These are phyloP conservation scores for Rhopalosiphum nymphaeae DNA, from an alignment of 2,888 invertebrate genomes.

Conservation along the genomic window DNA sequence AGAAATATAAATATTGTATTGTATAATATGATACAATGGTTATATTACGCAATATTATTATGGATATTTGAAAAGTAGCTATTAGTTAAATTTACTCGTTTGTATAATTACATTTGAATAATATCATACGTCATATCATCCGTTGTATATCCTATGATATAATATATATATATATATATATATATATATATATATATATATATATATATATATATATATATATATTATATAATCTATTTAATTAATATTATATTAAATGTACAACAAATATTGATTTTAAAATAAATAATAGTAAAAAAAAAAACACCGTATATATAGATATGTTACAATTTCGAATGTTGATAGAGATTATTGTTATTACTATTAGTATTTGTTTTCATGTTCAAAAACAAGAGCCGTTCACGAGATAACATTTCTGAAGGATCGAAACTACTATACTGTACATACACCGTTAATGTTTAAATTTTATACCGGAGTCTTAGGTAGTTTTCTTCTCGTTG, in stretches of 20 bases:
- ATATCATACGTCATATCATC: conserved; percentile 22
- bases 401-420: conserved; percentile 60
- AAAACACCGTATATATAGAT: conserved; percentile 33
- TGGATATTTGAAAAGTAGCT: not conserved
- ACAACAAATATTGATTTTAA: conserved; percentile 14
- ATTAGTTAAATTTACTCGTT: conserved; percentile 23
- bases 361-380: conserved; percentile 29
- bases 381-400: conserved; percentile 20
- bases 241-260: conserved; percentile 1
- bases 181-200: not conserved
- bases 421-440: conserved; percentile 62
- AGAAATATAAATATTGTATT: conserved; percentile 51
- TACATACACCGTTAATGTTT: conserved; percentile 62
- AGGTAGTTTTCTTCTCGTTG: conserved; percentile 93
- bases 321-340: conserved; percentile 48
- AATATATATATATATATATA: not conserved
- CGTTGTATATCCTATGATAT: not conserved
- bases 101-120: not conserved
- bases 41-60: not conserved
- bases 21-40: not conserved
- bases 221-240: conserved; percentile 26
- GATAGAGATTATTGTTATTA: conserved; percentile 1
- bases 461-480: conserved; percentile 88
- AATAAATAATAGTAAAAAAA: conserved; percentile 21
- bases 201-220: not conserved